These are phyloP conservation scores for Schizotus pectinicornis DNA, from an alignment of 2,888 invertebrate genomes.

Conservation along the genomic window DNA sequence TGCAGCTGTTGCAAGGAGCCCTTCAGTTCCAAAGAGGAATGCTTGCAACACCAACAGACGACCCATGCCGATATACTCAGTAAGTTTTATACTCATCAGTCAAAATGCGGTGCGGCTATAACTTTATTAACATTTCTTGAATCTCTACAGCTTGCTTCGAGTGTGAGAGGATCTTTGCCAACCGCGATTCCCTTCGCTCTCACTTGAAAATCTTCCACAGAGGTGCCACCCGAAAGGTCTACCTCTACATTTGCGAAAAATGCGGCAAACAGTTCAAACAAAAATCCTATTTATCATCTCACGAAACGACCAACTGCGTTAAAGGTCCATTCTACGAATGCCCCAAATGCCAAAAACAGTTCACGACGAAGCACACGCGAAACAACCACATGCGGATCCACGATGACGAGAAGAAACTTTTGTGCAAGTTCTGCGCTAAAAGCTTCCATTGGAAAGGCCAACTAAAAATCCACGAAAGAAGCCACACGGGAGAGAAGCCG, in stretches of 20 bases:
- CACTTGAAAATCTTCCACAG: constrained; percentile 54
- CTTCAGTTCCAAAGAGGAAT: constrained; percentile 54
- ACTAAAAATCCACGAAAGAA: constrained; percentile 54
- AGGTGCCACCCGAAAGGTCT: constrained; percentile 42
- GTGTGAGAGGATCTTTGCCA: constrained; percentile 59
- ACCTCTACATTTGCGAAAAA: constrained; percentile 49
- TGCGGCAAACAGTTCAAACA: constrained; percentile 51
- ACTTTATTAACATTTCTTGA: not conserved
- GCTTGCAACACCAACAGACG: constrained; percentile 54
- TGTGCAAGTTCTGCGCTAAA: constrained; percentile 53
- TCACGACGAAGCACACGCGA: constrained; percentile 57
- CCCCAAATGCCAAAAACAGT: constrained; percentile 55
- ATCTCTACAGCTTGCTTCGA: constrained; percentile 53
- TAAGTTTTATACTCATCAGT: constrained; percentile 45
- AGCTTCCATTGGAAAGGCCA: constrained; percentile 54
- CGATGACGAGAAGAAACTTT: constrained; percentile 47
- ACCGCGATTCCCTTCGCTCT: constrained; percentile 56
- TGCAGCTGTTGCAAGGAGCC: constrained; percentile 54
- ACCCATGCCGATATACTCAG: constrained; percentile 55
- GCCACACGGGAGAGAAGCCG: constrained; percentile 61
- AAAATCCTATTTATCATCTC: constrained; percentile 57
- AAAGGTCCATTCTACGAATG: constrained; percentile 42
- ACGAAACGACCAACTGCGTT: constrained; percentile 60
- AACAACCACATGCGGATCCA: constrained; percentile 60
- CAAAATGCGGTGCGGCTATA: not conserved